Evolutionary conservation across 2,113 vertebrate genomes (phyloP).

Genomic region (Nyctibius bracteatus): DNA sequence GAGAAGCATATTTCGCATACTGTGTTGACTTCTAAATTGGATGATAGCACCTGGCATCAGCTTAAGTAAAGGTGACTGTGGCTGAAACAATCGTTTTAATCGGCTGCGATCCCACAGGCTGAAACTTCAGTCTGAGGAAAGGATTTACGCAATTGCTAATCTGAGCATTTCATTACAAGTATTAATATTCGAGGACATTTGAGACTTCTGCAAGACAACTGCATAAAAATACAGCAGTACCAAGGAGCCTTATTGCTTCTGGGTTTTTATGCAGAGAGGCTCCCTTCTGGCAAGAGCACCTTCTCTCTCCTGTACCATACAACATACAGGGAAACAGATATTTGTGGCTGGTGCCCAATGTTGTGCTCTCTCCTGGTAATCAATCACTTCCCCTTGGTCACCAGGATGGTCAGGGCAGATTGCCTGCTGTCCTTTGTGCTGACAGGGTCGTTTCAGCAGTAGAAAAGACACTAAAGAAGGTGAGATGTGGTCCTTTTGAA

Average conservation of each 20-base stretch:
- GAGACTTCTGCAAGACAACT: conserved; percentile 12
- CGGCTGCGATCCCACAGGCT: neutral
- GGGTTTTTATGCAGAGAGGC: neutral
- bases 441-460: neutral
- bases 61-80: conserved; percentile 13
- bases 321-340: rapidly evolving
- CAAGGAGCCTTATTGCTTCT: neutral
- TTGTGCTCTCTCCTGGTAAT: neutral
- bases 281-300: neutral
- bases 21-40: conserved; percentile 15
- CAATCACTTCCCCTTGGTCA: neutral
- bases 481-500: neutral
- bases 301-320: neutral
- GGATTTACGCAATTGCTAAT: conserved; percentile 9
- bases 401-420: neutral
- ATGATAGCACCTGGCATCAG: neutral
- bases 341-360: neutral
- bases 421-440: neutral
- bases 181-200: conserved; percentile 46
- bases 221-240: neutral
- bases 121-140: neutral
- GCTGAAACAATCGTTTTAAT: neutral
- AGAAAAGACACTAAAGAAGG: neutral
- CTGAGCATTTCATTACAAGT: conserved; percentile 7
- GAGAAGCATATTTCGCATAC: neutral